Evolutionary conservation across 2,888 invertebrate genomes (phyloP), one percentile per base, ranked within the genome.

Genomic region (Achlya flavicornis): DNA sequence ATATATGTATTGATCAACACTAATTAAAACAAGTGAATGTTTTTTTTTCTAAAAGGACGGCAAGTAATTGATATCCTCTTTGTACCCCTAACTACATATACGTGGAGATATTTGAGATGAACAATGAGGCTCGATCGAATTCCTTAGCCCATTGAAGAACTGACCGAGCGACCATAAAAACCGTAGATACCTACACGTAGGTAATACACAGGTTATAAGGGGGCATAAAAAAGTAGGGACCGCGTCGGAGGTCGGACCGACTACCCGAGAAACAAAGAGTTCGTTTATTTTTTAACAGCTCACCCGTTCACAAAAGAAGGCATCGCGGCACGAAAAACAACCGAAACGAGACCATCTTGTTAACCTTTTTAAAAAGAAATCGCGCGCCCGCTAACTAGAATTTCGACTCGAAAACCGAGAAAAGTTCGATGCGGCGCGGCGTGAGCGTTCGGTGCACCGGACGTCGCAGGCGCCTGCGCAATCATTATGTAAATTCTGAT

Each of bases 281-380:
- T 93, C 91, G 90, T 93, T 93, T 93, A 93, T 93, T 93, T 93
- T 93, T 93, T 93, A 93, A 93, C 93, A 93, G 93, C 93, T 93
- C 89, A 90, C 90, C 84, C 89, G 91, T 91, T 90, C 90, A 93
- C 92, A 93, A 93, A 92, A 91, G 92, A 89, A 89, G 88, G 88
- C 89, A 85, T 87, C 89, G 88, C 89, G 88, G 88, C 89, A 90
- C 87, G 90, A 92, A 93, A 93, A 93, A 93, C 87, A 80, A 92
- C 89, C 88, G 83, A 91, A 92, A 92, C 88, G 88, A 92, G 89
- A 90, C 84, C 88, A 90, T 88, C 93, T 93, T 92, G 93, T 93
- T 93, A 93, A 91, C 90, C 89, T 90, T 92, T 92, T 92, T 91
- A 90, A 92, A 92, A 92, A 91, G 90, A 92, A 92, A 92, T 91